These are phyloP conservation scores for Graphium colonna DNA, from an alignment of 2,888 invertebrate genomes.

Conservation along the genomic window DNA sequence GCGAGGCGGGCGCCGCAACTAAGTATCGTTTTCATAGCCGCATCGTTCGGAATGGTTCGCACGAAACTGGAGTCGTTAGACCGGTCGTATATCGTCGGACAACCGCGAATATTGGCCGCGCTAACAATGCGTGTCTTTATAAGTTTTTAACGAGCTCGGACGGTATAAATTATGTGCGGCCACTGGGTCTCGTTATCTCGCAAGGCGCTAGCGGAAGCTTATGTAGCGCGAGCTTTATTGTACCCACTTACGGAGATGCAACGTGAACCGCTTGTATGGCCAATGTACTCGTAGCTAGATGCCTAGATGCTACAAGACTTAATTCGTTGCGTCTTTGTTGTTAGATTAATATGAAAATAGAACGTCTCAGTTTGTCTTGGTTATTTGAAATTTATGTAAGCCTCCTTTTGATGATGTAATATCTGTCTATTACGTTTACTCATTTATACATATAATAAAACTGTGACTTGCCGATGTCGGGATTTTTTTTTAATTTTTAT, in stretches of 20 bases:
- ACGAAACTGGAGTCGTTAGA: conserved; percentile 59
- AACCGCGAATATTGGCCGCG: conserved; percentile 75
- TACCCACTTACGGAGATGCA: conserved; percentile 66
- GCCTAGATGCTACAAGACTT: no score
- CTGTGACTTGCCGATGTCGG: no score
- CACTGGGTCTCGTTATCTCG: conserved; percentile 78
- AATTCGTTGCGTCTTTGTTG: no score
- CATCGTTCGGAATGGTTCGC: conserved; percentile 52
- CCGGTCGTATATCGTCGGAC: conserved; percentile 66
- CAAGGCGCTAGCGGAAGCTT: conserved; percentile 77
- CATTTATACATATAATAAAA: no score
- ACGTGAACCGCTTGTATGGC: conserved; percentile 33
- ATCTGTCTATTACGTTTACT: no score
- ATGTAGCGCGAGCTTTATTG: conserved; percentile 79
- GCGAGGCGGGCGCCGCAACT: conserved; percentile 13
- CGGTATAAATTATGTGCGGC: conserved; percentile 79
- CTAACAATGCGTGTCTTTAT: conserved; percentile 81
- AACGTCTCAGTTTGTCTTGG: no score
- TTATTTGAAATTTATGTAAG: no score
- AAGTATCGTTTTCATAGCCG: conserved; percentile 37
- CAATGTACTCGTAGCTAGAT: no score
- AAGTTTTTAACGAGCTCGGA: conserved; percentile 80
- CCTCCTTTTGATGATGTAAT: no score
- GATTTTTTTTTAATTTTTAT: no score
- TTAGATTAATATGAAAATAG: no score